Conservation (phyloP, 1,140 invertebrate genomes). For the Nebria ingens region DNA sequence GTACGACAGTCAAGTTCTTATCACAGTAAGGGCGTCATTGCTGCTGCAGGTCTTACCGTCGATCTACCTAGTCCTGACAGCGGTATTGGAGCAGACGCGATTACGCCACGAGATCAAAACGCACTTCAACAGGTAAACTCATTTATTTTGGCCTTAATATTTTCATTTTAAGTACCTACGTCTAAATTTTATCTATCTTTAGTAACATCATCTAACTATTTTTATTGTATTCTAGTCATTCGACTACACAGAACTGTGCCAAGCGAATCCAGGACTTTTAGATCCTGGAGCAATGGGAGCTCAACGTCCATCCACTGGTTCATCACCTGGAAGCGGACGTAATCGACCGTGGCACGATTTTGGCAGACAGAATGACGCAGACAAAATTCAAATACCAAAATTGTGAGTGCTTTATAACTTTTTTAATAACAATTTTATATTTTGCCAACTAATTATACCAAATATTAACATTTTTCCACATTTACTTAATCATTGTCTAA, state of each 20-base stretch:
- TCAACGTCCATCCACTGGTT: conserved; percentile 51
- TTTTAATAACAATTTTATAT: too few species aligned
- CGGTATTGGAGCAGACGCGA: conserved; percentile 81
- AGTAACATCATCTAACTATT: too few species aligned
- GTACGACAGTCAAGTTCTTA: conserved; percentile 39
- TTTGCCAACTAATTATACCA: too few species aligned
- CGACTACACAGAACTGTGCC: conserved; percentile 79
- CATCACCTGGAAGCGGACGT: conserved; percentile 46
- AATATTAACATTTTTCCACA: too few species aligned
- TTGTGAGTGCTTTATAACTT: conserved; percentile 73
- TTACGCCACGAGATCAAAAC: conserved; percentile 78
- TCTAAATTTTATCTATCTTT: not conserved
- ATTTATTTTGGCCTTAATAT: not conserved
- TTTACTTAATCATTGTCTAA: too few species aligned
- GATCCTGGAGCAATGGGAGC: conserved; percentile 33
- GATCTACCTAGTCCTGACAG: conserved; percentile 86
- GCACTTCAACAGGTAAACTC: conserved; percentile 72
- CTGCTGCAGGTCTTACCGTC: conserved; percentile 66
- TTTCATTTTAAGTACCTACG: not conserved
- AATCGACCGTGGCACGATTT: conserved; percentile 86
- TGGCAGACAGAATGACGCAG: conserved; percentile 81
- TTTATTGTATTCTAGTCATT: conserved; percentile 54
- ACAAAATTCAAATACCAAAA: conserved; percentile 97
- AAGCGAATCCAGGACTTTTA: conserved; percentile 42
- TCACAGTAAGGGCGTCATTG: conserved; percentile 41